phyloP scores from a whole-genome alignment of 1,140 invertebrate genomes.

The Centruroides sculpturatus region DNA sequence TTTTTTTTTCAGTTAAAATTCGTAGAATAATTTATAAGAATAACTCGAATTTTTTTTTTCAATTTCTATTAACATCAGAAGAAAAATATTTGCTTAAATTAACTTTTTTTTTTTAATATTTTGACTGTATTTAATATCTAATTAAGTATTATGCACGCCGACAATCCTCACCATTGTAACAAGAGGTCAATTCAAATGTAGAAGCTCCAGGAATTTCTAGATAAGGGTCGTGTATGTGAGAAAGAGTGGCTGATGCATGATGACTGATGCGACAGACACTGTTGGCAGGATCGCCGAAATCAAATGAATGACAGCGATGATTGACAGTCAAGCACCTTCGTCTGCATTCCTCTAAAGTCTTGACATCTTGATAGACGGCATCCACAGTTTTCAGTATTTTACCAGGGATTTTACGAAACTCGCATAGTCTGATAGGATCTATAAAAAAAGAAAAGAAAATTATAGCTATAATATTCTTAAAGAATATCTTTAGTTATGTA shows the following conservation, averaged over 20 bases:
- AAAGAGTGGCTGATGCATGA: constrained; percentile 70
- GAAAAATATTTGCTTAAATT: no score
- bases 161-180: constrained; percentile 59
- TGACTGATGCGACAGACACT: constrained; percentile 82
- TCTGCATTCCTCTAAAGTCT: constrained; percentile 61
- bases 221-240: constrained; percentile 73
- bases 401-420: constrained; percentile 74
- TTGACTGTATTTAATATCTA: no score
- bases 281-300: constrained; percentile 81
- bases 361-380: constrained; percentile 70
- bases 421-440: constrained; percentile 44
- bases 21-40: no score
- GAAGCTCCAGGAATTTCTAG: constrained; percentile 64
- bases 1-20: no score
- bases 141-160: no score
- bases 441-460: not conserved
- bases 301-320: constrained; percentile 75
- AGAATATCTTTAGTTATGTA: no score
- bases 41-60: no score
- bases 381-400: constrained; percentile 86
- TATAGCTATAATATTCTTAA: no score
- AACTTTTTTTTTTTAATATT: no score
- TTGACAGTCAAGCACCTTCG: constrained; percentile 76
- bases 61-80: no score
- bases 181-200: constrained; percentile 81